Conservation (phyloP, 1,140 invertebrate genomes). For the Linepithema humile region DNA sequence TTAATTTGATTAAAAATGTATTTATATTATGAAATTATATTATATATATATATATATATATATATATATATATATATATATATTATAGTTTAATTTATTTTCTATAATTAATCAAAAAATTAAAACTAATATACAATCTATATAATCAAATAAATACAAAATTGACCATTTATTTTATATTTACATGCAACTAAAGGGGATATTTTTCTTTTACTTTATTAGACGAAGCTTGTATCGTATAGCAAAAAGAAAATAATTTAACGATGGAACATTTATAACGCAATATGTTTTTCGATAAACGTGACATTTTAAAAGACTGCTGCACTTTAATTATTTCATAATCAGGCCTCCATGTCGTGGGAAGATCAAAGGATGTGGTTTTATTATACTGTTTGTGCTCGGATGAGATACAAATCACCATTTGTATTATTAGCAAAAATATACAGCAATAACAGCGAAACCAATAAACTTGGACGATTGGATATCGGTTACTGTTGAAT, state of each 20-base stretch:
- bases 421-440: neutral
- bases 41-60: neutral
- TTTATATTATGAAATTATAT: neutral
- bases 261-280: neutral
- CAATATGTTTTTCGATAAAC: neutral
- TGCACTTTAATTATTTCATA: conserved; percentile 6
- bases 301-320: neutral
- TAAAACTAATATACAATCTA: no score
- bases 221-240: neutral
- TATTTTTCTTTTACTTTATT: neutral
- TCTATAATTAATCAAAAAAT: no score
- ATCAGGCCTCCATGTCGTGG: neutral
- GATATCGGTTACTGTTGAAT: neutral
- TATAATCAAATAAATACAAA: no score
- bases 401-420: neutral
- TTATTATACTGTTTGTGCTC: neutral
- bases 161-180: neutral
- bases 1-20: neutral
- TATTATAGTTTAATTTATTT: no score
- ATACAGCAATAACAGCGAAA: neutral
- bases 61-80: conserved; percentile 11
- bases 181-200: neutral
- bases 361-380: neutral
- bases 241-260: neutral
- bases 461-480: neutral